These are phyloP conservation scores for Paralinhomoeus sp. DNA, from an alignment of 2,888 invertebrate genomes.

Conservation along the genomic window DNA sequence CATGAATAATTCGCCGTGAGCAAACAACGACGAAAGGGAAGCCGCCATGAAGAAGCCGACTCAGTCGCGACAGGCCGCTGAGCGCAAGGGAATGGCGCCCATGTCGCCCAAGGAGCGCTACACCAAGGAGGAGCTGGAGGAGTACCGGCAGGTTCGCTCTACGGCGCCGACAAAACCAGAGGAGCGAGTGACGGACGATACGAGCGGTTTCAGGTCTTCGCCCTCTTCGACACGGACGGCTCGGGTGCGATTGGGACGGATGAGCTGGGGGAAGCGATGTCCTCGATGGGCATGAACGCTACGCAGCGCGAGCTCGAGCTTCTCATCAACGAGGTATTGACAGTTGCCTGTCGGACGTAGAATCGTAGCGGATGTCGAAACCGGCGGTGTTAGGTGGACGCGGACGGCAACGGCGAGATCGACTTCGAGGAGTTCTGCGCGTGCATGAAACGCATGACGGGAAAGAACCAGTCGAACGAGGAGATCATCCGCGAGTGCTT, in stretches of 20 bases:
- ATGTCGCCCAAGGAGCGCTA: conserved; percentile 3
- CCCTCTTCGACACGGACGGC: conserved; percentile 25
- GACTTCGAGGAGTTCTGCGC: conserved; percentile 25
- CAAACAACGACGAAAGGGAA: too few species aligned
- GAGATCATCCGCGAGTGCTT: conserved; percentile 22
- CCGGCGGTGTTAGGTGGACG: conserved; percentile 15
- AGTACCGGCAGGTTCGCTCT: conserved; percentile 13
- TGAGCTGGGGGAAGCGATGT: conserved; percentile 23
- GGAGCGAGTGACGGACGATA: too few species aligned
- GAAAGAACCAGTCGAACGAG: conserved; percentile 16
- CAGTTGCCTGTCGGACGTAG: too few species aligned
- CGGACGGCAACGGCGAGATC: conserved; percentile 24
- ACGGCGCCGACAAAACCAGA: too few species aligned
- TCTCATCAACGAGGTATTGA: conserved; percentile 21
- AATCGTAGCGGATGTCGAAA: too few species aligned
- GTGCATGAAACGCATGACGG: conserved; percentile 23
- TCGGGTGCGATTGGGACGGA: conserved; percentile 24
- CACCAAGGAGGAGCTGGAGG: conserved; percentile 17
- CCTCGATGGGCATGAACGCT: conserved; percentile 19
- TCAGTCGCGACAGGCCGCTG: too few species aligned
- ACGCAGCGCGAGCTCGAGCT: conserved; percentile 20
- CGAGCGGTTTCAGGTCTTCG: conserved; percentile 14
- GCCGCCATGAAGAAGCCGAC: too few species aligned
- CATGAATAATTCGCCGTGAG: too few species aligned
- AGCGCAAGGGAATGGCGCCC: too few species aligned